These are phyloP conservation scores for Toxonevra muliebris DNA, from an alignment of 2,888 invertebrate species.

Conservation along the genomic window DNA sequence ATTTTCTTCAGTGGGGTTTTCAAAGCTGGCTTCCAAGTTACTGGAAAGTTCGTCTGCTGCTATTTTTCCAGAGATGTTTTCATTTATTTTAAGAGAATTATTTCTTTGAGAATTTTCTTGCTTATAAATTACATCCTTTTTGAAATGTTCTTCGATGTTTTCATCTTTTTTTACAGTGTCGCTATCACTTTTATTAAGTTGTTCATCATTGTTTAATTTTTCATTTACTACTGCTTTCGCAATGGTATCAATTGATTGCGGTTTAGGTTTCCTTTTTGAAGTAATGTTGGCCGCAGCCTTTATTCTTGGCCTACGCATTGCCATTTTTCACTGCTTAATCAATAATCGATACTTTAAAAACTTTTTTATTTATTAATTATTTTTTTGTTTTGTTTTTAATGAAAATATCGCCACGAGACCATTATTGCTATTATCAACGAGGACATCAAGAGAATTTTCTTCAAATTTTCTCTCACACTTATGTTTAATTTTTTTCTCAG, in stretches of 20 bases:
- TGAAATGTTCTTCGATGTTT: background rate
- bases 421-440: too few species aligned
- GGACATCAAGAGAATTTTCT: too few species aligned
- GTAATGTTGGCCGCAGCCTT: constrained; percentile 73
- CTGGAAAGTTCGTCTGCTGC: background rate
- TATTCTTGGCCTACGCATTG: constrained; percentile 75
- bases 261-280: constrained; percentile 44
- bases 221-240: constrained; percentile 1
- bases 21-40: background rate
- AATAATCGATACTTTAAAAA: too few species aligned
- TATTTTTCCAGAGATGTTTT: background rate
- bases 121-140: background rate
- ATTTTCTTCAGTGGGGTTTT: constrained; percentile 5
- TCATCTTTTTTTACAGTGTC: background rate
- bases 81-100: too few species aligned
- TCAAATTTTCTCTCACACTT: too few species aligned
- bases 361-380: too few species aligned
- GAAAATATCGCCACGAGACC: too few species aligned
- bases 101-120: background rate
- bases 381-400: too few species aligned
- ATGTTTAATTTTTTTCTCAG: too few species aligned
- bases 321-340: constrained; percentile 64
- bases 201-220: background rate
- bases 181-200: background rate
- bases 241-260: background rate